A percentile compares a stretch with the other conserved stretches of the same genome.
These are phyloP conservation scores for Equus quagga DNA, from an alignment of 2,113 vertebrate species.

Conservation along the genomic window DNA sequence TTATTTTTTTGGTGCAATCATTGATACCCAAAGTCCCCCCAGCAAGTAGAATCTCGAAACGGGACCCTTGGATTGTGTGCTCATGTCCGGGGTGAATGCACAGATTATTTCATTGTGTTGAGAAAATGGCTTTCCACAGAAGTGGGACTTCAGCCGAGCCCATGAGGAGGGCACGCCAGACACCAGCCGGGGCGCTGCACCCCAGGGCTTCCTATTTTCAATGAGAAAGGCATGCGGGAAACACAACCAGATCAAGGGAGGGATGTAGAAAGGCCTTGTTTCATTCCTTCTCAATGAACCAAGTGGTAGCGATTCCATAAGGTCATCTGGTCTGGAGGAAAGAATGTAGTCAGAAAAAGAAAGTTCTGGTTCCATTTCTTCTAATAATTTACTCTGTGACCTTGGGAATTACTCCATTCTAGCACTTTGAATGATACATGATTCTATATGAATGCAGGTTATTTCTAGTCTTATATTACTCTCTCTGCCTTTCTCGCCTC, in stretches of 20 bases:
- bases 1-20: background rate
- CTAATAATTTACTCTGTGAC: background rate
- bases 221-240: rapidly evolving
- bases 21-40: too few relatives aligned
- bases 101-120: background rate
- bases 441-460: background rate
- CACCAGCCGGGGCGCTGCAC: rapidly evolving
- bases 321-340: background rate
- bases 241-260: background rate
- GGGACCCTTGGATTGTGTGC: background rate
- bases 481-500: background rate
- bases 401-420: background rate
- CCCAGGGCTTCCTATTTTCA: background rate
- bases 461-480: constrained; percentile 5
- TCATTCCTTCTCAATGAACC: background rate
- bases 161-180: background rate
- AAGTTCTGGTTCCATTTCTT: background rate
- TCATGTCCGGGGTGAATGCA: too few relatives aligned
- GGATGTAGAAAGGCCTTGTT: background rate
- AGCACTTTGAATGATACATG: background rate
- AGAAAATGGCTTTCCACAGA: background rate
- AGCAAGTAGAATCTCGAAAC: background rate
- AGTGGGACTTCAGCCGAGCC: background rate
- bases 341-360: background rate
- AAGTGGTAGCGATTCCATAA: background rate